phyloP scores from a whole-genome alignment of 2,797 vertebrate species.

The Cuculus canorus region DNA sequence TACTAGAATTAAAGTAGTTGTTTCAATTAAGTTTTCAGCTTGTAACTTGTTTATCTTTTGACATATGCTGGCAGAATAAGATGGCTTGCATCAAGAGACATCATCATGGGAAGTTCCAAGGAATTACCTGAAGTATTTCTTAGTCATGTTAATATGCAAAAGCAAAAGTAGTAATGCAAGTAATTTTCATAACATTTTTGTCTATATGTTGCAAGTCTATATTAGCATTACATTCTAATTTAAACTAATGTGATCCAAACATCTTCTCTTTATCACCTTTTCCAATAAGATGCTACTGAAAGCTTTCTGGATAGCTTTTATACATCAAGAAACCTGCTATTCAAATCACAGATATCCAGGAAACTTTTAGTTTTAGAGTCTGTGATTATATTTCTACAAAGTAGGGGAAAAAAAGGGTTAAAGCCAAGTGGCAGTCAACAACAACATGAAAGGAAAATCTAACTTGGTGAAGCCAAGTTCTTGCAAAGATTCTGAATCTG shows the following conservation, averaged over 20 bases:
- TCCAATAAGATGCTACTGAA: neutral
- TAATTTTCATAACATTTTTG: neutral
- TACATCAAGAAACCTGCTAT: neutral
- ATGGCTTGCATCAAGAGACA: neutral
- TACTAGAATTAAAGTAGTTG: neutral
- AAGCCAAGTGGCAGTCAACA: neutral
- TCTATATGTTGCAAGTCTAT: neutral
- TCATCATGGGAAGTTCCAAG: neutral
- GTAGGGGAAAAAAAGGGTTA: neutral
- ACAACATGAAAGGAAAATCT: neutral
- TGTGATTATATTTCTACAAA: neutral
- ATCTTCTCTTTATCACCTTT: neutral
- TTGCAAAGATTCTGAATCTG: neutral
- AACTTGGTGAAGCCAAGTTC: neutral
- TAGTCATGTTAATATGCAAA: neutral
- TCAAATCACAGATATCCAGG: neutral
- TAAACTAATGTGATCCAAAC: neutral
- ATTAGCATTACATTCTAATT: neutral
- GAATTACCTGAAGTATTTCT: neutral
- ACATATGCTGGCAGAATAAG: neutral
- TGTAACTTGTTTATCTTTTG: neutral
- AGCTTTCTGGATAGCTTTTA: neutral
- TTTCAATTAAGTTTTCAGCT: neutral
- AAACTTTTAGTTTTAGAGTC: neutral
- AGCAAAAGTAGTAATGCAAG: neutral